A percentile compares a stretch with the other conserved stretches of the same genome.
phyloP scores from a whole-genome alignment of 2,797 vertebrate genomes.

The Cygnus olor region DNA sequence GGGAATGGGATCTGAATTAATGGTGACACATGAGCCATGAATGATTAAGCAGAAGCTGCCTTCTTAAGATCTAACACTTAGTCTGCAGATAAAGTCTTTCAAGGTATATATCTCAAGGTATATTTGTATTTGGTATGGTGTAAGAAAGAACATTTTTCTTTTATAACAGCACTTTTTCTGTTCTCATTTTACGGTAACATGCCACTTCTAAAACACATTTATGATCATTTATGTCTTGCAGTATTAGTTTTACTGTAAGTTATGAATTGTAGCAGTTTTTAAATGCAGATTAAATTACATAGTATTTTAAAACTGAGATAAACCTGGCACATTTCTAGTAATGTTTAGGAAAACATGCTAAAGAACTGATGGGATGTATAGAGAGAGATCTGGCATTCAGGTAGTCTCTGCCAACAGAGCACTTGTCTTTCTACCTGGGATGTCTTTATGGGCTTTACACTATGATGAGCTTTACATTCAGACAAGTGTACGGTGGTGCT shows the following conservation, averaged over 20 bases:
- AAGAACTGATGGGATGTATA: background rate
- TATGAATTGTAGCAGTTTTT: background rate
- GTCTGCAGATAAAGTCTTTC: background rate
- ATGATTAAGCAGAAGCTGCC: constrained; percentile 28
- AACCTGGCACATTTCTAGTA: background rate
- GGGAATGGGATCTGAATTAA: constrained; percentile 21
- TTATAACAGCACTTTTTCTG: background rate
- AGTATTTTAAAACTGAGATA: background rate
- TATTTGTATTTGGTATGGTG: background rate
- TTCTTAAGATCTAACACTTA: background rate
- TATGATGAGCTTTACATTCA: background rate
- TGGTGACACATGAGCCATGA: background rate
- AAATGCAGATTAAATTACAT: background rate
- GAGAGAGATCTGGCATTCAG: background rate
- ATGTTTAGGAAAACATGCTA: background rate
- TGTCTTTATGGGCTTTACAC: background rate
- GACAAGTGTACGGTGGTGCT: background rate
- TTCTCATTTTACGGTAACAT: background rate
- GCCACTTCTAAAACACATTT: background rate
- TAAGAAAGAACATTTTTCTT: background rate
- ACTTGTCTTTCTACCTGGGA: background rate
- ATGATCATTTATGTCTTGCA: background rate
- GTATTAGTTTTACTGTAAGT: background rate
- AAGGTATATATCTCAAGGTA: background rate
- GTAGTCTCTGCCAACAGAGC: background rate